phyloP scores from a whole-genome alignment of 2,113 vertebrate species.

The Calyptommatus sinebrachiatus region DNA sequence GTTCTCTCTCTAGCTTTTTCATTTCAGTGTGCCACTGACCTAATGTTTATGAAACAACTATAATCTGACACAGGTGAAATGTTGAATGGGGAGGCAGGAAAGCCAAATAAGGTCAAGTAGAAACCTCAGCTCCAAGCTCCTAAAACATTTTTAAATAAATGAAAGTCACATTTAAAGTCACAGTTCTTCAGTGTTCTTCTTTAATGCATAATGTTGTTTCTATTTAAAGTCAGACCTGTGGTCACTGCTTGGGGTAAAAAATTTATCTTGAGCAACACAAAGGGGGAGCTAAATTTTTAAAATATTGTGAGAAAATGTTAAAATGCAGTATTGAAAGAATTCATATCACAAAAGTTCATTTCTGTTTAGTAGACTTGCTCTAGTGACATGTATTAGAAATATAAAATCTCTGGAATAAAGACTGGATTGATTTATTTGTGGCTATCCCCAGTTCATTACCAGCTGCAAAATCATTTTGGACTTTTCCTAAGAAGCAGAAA shows the following conservation, averaged over 20 bases:
- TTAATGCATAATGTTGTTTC: constrained; percentile 62
- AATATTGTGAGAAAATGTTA: constrained; percentile 70
- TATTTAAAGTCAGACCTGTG: constrained; percentile 72
- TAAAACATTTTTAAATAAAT: constrained; percentile 74
- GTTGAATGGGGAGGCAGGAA: constrained; percentile 59
- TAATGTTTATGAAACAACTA: constrained; percentile 60
- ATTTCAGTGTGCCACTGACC: constrained; percentile 58
- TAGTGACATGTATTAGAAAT: constrained; percentile 74
- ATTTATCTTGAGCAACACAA: constrained; percentile 62
- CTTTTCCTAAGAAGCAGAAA: not conserved
- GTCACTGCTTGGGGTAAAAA: constrained; percentile 73
- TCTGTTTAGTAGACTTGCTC: constrained; percentile 75
- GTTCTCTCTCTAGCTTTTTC: constrained; percentile 51
- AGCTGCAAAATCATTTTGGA: constrained; percentile 12
- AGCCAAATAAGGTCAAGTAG: constrained; percentile 58
- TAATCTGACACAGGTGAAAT: constrained; percentile 63
- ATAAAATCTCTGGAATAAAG: constrained; percentile 79
- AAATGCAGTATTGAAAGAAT: constrained; percentile 66
- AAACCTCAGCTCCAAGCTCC: constrained; percentile 71
- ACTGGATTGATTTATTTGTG: constrained; percentile 76
- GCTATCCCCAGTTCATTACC: constrained; percentile 60
- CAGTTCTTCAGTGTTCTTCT: constrained; percentile 74
- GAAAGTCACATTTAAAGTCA: constrained; percentile 74
- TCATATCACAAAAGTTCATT: constrained; percentile 58
- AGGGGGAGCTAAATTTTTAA: constrained; percentile 34